These are phyloP conservation scores for Aphrocallistes beatrix DNA, from an alignment of 37 sponge, comb jelly and placozoan species.

Conservation along the genomic window DNA sequence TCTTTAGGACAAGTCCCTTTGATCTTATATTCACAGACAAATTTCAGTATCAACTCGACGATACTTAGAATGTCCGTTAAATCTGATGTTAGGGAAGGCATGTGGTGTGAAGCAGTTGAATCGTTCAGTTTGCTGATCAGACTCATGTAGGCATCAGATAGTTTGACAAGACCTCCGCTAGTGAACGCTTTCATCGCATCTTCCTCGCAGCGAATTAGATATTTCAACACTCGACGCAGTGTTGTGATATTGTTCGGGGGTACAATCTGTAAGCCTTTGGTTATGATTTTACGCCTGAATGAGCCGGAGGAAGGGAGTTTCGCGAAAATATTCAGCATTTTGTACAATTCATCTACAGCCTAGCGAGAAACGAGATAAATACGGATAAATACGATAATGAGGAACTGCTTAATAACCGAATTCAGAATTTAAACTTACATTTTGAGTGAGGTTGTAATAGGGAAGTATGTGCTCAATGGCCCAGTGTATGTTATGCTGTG, in stretches of 20 bases:
- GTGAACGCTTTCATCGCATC: background rate
- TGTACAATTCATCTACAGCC: background rate
- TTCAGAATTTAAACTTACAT: background rate
- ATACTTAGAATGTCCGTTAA: background rate
- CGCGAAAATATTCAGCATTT: slow-evolving; percentile 1
- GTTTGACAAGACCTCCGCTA: background rate
- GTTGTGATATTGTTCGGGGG: background rate
- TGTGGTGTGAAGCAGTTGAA: background rate
- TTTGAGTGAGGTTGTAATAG: background rate
- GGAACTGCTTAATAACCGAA: background rate
- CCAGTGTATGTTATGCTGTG: background rate
- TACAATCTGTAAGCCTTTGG: background rate
- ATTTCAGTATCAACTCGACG: background rate
- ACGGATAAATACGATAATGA: background rate
- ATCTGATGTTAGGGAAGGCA: background rate
- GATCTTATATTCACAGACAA: background rate
- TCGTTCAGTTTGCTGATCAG: background rate
- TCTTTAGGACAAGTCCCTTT: background rate
- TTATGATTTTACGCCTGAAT: background rate
- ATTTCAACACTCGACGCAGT: background rate
- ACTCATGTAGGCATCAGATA: background rate
- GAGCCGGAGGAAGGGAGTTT: background rate
- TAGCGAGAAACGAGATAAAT: background rate
- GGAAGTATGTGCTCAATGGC: background rate
- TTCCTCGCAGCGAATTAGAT: background rate